Evolutionary conservation across 2,797 vertebrate genomes (phyloP), one percentile per base, ranked within the genome.

Genomic region (Malurus leucopterus): DNA sequence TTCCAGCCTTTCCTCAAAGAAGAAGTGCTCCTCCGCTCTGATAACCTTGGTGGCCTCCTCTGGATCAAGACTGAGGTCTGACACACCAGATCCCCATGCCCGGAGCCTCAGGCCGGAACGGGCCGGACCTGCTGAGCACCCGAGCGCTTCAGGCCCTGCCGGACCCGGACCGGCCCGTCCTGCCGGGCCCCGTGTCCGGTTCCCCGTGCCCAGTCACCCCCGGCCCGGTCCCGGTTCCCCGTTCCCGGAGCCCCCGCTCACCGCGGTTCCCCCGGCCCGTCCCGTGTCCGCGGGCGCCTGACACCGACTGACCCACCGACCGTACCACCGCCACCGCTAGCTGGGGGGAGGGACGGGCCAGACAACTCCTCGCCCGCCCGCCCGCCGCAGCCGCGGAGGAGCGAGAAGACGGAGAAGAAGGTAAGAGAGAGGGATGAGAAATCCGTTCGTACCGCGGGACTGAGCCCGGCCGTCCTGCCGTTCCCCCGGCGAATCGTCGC

Each of bases 361-460:
- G 6, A 29, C 36, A 68, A 22, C 47, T 41, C 11, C n/a, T 7
- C 19, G 2, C 4, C 12, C 16, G 29, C 18, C 3, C 15, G 10
- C 13, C 8, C 6, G 8, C n/a, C 23, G 30, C 59, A 8, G 11
- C 9, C 3, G 4, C 12, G 9, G 3, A 74, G 32, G 9, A 13
- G 26, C 0, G 3, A 54, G 8, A 2, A 40, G 27, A 29, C 3
- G 11, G 1, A 50, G 4, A 0, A 23, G 1, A 1, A 59, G 1
- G 4, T 0, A 4, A 2, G 0, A 19, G 2, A 15, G 11, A 27
- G 4, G 1, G 0, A 36, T 0, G 4, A 46, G n/a, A 32, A 34
- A 3, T 6, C 3, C 2, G 18, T 29, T 49, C 72, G 32, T 46
- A 68, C 64, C 51, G 40, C 13, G 32, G 49, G 7, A 27, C 53